phyloP scores from a whole-genome alignment of 2,797 vertebrate genomes.

The Lepilemur ruficaudatus region DNA sequence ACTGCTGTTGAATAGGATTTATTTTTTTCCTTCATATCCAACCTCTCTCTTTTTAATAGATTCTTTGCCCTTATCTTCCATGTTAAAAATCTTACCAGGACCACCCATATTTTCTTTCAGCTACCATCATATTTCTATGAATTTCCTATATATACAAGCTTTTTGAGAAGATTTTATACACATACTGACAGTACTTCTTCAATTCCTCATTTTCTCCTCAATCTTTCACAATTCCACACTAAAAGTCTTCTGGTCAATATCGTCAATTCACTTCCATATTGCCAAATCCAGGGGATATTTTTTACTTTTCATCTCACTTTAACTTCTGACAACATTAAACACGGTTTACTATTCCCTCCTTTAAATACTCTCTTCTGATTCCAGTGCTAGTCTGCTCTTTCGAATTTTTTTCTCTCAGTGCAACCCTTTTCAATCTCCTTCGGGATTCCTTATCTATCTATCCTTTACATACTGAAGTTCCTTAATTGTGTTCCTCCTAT shows the following conservation, averaged over 20 bases:
- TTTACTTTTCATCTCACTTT: background rate
- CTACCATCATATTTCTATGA: background rate
- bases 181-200: background rate
- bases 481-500: background rate
- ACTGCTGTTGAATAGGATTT: background rate
- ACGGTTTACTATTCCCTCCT: background rate
- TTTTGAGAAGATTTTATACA: background rate
- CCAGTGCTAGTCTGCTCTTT: background rate
- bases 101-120: background rate
- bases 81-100: background rate
- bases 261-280: background rate
- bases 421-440: background rate
- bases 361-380: background rate
- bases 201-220: background rate
- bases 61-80: background rate
- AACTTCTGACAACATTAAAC: background rate
- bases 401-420: background rate
- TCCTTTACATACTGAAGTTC: background rate
- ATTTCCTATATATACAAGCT: background rate
- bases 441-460: background rate
- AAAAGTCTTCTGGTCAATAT: background rate
- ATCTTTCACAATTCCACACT: background rate
- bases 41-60: background rate
- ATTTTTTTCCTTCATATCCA: background rate
- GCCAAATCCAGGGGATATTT: background rate